These are phyloP conservation scores for Lordiphosa clarofinis DNA, from an alignment of 1,140 invertebrate species.

Conservation along the genomic window DNA sequence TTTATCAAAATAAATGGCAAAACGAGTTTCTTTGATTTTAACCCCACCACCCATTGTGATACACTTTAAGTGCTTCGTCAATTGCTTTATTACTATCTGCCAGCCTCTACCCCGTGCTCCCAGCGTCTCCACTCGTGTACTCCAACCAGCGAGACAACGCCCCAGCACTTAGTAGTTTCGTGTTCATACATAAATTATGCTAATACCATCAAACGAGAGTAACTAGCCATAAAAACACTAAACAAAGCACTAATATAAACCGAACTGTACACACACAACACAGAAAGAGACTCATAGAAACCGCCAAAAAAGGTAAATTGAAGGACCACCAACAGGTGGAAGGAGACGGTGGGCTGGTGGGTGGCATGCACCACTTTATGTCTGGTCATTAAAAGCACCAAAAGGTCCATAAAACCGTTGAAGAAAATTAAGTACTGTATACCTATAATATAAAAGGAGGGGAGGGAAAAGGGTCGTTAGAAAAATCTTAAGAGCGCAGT, in stretches of 20 bases:
- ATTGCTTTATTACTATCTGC: conserved; percentile 40
- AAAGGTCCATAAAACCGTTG: conserved; percentile 52
- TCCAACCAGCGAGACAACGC: not conserved
- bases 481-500: no score
- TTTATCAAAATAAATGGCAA: no score
- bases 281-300: conserved; percentile 25
- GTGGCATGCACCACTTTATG: conserved; percentile 48
- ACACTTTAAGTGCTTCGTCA: conserved; percentile 20
- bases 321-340: conserved; percentile 12
- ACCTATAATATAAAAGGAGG: no score
- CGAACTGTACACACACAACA: conserved; percentile 22
- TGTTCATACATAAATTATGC: conserved; percentile 75
- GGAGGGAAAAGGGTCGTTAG: no score
- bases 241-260: conserved; percentile 50
- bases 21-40: no score
- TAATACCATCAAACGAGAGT: conserved; percentile 71
- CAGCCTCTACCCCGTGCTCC: not conserved
- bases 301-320: conserved; percentile 16
- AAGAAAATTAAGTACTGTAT: conserved; percentile 63
- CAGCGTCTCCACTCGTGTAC: not conserved
- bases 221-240: conserved; percentile 66
- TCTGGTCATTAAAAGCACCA: conserved; percentile 57
- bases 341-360: not conserved
- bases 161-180: conserved; percentile 55
- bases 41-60: no score